These are phyloP conservation scores for Drosophila prostipennis DNA, from an alignment of 2,888 invertebrate genomes.

Conservation along the genomic window DNA sequence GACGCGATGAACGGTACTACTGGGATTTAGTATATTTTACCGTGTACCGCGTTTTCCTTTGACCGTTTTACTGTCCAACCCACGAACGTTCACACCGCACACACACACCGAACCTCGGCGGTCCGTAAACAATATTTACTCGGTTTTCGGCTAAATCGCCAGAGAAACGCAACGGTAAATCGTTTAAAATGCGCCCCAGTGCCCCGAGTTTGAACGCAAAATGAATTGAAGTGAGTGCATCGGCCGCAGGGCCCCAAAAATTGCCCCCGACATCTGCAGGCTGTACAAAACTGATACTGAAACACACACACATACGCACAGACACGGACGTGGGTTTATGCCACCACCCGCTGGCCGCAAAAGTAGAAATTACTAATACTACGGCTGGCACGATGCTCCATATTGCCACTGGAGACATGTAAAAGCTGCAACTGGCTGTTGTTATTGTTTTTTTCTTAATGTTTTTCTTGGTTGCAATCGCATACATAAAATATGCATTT, in stretches of 20 bases:
- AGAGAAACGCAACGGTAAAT: constrained; percentile 43
- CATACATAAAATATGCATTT: not conserved
- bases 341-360: constrained; percentile 38
- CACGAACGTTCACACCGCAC: not conserved
- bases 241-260: constrained; percentile 47
- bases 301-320: constrained; percentile 18
- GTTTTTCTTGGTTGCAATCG: too few species aligned
- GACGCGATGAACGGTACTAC: too few species aligned
- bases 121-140: constrained; percentile 57
- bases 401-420: constrained; percentile 3
- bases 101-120: constrained; percentile 8
- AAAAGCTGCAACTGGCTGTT: not conserved
- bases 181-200: constrained; percentile 64
- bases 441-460: not conserved
- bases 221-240: constrained; percentile 75
- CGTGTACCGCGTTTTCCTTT: too few species aligned
- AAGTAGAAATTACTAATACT: constrained; percentile 33
- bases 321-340: constrained; percentile 25
- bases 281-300: constrained; percentile 63
- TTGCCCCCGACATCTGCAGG: constrained; percentile 53
- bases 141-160: constrained; percentile 60
- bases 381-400: constrained; percentile 30
- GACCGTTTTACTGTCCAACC: too few species aligned
- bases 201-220: constrained; percentile 56
- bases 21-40: too few species aligned